A percentile compares a stretch with the other conserved stretches of the same genome.
phyloP scores from a whole-genome alignment of 2,888 invertebrate genomes.

The Pseudanteris insignis region DNA sequence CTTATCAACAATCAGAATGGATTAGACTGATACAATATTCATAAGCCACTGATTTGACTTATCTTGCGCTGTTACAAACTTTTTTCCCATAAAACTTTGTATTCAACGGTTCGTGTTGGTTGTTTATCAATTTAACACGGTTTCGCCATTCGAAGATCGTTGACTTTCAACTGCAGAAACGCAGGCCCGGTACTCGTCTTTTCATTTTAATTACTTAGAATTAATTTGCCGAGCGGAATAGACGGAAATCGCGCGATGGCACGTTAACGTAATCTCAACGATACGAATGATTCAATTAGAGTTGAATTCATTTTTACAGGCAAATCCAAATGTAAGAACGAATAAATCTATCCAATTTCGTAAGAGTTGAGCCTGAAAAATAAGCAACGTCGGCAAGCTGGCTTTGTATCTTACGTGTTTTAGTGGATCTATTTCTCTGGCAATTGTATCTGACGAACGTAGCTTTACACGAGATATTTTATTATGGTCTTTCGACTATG shows the following conservation, averaged over 20 bases:
- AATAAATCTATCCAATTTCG: too few species aligned
- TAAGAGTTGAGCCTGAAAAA: too few species aligned
- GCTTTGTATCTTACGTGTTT: too few species aligned
- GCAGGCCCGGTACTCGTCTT: too few species aligned
- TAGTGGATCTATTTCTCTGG: constrained; percentile 30
- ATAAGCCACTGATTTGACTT: constrained; percentile 54
- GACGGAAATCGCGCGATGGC: too few species aligned
- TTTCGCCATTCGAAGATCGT: constrained; percentile 42
- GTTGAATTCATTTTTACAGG: too few species aligned
- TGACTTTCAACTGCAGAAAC: constrained; percentile 12
- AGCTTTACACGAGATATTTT: constrained; percentile 44
- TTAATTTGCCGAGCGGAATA: too few species aligned
- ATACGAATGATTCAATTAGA: too few species aligned
- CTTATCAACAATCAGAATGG: constrained; percentile 62
- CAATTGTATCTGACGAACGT: constrained; percentile 43
- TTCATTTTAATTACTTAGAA: too few species aligned
- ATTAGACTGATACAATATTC: constrained; percentile 64
- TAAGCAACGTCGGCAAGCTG: too few species aligned
- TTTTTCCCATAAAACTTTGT: constrained; percentile 27
- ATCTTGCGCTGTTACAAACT: constrained; percentile 26
- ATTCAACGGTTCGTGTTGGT: constrained; percentile 51
- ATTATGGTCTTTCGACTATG: constrained; percentile 43
- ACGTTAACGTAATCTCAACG: too few species aligned
- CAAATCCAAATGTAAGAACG: too few species aligned
- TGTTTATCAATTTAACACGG: constrained; percentile 48